Evolutionary conservation across 2,113 vertebrate genomes (phyloP), one percentile per base, ranked within the genome.

Genomic region (Loxodonta africana): DNA sequence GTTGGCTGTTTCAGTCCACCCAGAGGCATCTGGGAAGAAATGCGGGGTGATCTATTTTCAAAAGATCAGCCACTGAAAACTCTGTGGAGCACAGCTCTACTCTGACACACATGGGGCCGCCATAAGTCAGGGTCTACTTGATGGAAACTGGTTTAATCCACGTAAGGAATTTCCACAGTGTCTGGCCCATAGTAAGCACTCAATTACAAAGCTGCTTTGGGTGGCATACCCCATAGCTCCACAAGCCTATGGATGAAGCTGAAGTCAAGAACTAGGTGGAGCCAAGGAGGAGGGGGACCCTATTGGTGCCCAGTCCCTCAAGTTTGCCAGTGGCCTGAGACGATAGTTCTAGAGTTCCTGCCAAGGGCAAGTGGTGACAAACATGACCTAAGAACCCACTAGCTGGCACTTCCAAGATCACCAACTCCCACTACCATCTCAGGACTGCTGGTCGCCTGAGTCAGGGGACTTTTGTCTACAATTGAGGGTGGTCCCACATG

Each of bases 91-190:
- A 69, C 28, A 69, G 28, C 33, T 69, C 28, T 69, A 69, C 65
- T 37, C 71, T 74, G 37, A 41, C 73, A 74, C 9, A 41, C 73
- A 23, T 41, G n/a, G 73, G 9, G 73, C 23, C 14, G 8, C 73
- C 69, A 74, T 74, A 23, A 41, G 37, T 21, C 73, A 41, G 21
- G 37, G 17, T 14, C 71, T 73, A 37, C 21, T n/a, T 73, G 71
- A 74, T 4, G 6, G 20, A 41, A 74, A 74, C n/a, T 73, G 7
- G 69, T 73, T 37, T 18, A 33, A 11, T 46, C 44, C 11, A 23
- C 2, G 6, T 15, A 25, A 18, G 62, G 15, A 41, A 67, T 25
- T 25, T 1, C 25, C 21, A 1, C 0, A 1, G 6, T 1, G 2
- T 4, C 60, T 63, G 48, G 46, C 65, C 53, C 23, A 12, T 21